Conservation (phyloP, 2,113 vertebrate species). For the Rissa tridactyla region DNA sequence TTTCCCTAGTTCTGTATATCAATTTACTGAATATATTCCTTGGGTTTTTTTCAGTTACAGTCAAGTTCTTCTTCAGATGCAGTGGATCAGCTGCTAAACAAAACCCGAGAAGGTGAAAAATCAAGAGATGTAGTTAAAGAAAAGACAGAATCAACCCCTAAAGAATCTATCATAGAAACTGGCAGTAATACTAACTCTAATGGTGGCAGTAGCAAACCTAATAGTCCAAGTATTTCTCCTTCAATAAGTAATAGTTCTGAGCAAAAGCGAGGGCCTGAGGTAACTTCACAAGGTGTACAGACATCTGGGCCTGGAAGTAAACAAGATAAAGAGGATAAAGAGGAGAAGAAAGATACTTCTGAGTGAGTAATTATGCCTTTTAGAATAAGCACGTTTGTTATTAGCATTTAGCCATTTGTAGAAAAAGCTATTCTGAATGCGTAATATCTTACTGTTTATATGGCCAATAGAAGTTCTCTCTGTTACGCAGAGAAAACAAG, state of each 20-base stretch:
- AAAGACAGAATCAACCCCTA: slow-evolving; percentile 80
- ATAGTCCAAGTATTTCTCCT: slow-evolving; percentile 86
- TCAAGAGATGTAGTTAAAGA: slow-evolving; percentile 88
- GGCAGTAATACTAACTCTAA: slow-evolving; percentile 72
- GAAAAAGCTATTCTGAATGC: not conserved
- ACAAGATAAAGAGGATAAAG: slow-evolving; percentile 89
- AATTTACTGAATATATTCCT: slow-evolving; percentile 12
- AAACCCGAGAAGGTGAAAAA: slow-evolving; percentile 90
- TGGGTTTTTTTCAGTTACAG: slow-evolving; percentile 85
- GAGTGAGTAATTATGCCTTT: slow-evolving; percentile 83
- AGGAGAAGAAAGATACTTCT: slow-evolving; percentile 91
- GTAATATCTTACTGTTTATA: not conserved
- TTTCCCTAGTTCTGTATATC: not conserved
- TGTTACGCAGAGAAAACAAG: not conserved
- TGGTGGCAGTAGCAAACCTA: slow-evolving; percentile 85
- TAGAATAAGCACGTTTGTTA: not conserved
- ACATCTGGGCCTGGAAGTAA: slow-evolving; percentile 86
- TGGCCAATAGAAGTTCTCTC: not conserved
- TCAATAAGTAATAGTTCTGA: slow-evolving; percentile 79
- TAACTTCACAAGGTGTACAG: slow-evolving; percentile 96
- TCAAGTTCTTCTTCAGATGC: slow-evolving; percentile 88
- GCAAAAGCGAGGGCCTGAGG: slow-evolving; percentile 89
- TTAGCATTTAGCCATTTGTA: not conserved
- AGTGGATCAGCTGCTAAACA: slow-evolving; percentile 88
- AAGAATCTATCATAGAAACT: slow-evolving; percentile 77